Evolutionary conservation across 2,113 vertebrate species (phyloP).

Genomic region (Sialia sialis): DNA sequence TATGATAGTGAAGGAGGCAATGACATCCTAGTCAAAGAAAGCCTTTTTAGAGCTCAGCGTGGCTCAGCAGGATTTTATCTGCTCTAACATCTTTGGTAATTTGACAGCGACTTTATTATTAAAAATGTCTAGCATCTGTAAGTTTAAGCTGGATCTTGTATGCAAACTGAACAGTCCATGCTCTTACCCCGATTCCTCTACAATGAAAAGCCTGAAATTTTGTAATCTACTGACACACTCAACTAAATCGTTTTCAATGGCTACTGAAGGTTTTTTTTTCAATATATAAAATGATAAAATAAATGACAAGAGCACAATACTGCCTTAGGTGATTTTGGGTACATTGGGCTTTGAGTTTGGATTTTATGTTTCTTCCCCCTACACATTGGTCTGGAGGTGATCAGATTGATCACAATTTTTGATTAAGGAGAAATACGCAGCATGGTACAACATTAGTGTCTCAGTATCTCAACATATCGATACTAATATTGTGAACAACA

Average conservation of each 20-base stretch:
- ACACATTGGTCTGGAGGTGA: neutral
- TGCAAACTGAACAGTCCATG: neutral
- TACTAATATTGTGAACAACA: neutral
- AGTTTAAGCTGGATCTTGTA: neutral
- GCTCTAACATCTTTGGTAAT: constrained; percentile 9
- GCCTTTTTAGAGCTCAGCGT: constrained; percentile 8
- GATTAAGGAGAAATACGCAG: neutral
- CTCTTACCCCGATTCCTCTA: neutral
- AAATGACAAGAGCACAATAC: neutral
- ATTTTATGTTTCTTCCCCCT: neutral
- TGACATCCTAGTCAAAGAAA: neutral
- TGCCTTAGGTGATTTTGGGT: neutral
- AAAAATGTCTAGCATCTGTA: neutral
- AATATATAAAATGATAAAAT: neutral
- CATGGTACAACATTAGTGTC: neutral
- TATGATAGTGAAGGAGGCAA: neutral
- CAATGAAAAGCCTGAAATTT: neutral
- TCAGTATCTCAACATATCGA: too few species aligned
- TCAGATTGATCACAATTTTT: neutral
- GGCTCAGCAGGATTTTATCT: constrained; percentile 27
- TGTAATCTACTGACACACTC: neutral
- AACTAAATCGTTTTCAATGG: neutral
- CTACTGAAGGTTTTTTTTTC: neutral
- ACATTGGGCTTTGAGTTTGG: neutral
- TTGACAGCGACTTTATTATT: constrained; percentile 29